These are phyloP conservation scores for Aldrovandia affinis DNA, from an alignment of 2,797 vertebrate genomes.

Conservation along the genomic window DNA sequence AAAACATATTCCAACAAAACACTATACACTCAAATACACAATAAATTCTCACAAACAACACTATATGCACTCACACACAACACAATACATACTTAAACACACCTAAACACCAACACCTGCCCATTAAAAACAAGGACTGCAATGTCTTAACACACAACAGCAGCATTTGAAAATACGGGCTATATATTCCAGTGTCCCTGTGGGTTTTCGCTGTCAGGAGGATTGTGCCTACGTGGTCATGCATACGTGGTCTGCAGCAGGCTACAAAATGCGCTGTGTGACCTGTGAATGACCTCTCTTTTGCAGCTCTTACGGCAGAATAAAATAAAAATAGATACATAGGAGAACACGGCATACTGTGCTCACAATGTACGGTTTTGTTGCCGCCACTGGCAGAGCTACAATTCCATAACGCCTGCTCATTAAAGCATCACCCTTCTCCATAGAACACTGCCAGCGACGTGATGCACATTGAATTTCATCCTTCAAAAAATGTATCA, in stretches of 20 bases:
- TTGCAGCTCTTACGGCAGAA: background rate
- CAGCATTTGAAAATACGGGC: background rate
- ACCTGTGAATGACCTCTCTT: conserved; percentile 4
- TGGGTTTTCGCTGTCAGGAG: too few relatives aligned
- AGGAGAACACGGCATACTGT: background rate
- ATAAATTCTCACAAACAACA: background rate
- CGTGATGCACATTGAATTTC: background rate
- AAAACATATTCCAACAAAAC: too few relatives aligned
- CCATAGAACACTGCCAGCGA: background rate
- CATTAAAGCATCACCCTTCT: background rate
- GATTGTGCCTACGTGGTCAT: too few relatives aligned
- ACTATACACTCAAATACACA: too few relatives aligned
- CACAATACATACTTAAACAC: too few relatives aligned
- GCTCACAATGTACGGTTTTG: background rate
- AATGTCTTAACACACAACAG: background rate
- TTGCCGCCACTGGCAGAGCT: background rate
- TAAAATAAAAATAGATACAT: background rate
- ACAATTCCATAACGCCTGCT: background rate
- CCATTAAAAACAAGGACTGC: background rate
- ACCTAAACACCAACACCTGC: background rate
- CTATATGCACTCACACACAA: too few relatives aligned
- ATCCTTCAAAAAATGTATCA: background rate
- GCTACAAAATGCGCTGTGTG: background rate
- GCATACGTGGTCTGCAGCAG: too few relatives aligned
- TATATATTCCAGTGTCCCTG: background rate